Evolutionary conservation across 64 coral and sea anemone species (phyloP).

Genomic region (Acropora yongei): DNA sequence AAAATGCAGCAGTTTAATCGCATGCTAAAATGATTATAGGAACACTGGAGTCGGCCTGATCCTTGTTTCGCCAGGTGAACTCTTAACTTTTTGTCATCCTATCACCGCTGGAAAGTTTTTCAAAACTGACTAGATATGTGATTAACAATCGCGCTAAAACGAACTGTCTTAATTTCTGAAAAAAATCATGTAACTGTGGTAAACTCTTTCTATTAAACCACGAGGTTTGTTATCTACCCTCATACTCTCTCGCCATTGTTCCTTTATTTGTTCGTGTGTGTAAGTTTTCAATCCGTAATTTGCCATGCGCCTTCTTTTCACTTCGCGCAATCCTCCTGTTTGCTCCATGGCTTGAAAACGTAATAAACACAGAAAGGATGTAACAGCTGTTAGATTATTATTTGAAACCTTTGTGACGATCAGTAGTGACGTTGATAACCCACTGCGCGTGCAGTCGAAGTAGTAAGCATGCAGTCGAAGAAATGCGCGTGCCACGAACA

Average conservation of each 20-base stretch:
- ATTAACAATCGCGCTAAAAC: no score
- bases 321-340: neutral
- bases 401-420: neutral
- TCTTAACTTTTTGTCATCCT: no score
- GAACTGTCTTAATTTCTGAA: no score
- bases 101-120: no score
- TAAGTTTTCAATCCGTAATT: slow-evolving; percentile 84
- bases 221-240: slow-evolving; percentile 38
- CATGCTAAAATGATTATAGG: neutral
- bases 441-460: neutral
- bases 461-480: no score
- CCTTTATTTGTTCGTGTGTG: slow-evolving; percentile 87
- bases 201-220: no score
- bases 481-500: no score
- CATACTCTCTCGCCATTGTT: slow-evolving; percentile 95
- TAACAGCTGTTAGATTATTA: neutral
- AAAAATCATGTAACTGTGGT: no score
- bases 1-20: neutral
- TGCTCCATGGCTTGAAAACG: neutral
- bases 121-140: no score
- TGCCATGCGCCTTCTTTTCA: slow-evolving; percentile 59
- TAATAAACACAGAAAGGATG: neutral
- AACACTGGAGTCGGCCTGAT: no score
- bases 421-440: neutral
- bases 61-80: no score